Conservation (phyloP, 2,113 vertebrate species). For the Urocolius indicus region DNA sequence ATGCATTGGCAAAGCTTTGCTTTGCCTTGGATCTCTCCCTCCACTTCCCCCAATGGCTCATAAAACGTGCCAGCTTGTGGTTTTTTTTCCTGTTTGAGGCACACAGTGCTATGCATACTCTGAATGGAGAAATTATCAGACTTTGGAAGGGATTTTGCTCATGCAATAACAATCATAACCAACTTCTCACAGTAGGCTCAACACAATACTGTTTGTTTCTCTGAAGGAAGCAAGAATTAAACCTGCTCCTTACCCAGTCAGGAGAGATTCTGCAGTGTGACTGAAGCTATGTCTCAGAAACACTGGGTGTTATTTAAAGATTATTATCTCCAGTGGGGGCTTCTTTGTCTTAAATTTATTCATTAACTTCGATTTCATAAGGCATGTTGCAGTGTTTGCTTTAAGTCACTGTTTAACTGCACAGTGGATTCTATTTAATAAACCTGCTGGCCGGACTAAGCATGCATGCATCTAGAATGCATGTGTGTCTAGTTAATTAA, state of each 20-base stretch:
- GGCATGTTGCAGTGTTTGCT: background rate
- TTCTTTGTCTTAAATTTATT: background rate
- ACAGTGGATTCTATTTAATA: background rate
- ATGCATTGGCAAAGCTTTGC: background rate
- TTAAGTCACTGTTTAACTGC: slow-evolving; percentile 1
- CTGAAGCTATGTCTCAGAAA: background rate
- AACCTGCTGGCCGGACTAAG: background rate
- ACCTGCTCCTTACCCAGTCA: background rate
- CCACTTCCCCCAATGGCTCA: background rate
- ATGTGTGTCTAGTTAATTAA: background rate
- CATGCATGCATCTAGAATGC: background rate
- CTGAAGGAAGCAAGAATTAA: background rate
- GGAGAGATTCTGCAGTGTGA: background rate
- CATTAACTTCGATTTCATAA: background rate
- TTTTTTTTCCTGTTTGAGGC: background rate
- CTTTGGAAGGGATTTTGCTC: background rate
- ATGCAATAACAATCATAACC: background rate
- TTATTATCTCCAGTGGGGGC: background rate
- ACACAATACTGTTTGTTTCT: background rate
- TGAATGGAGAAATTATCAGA: background rate
- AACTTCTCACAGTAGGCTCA: background rate
- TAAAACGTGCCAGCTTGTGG: background rate
- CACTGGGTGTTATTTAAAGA: background rate
- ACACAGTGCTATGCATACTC: background rate
- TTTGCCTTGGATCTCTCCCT: background rate